Percentiles rank a stretch among this genome's conserved stretches.
Conservation (phyloP, 2,797 vertebrate species). For the Alectoris magna region DNA sequence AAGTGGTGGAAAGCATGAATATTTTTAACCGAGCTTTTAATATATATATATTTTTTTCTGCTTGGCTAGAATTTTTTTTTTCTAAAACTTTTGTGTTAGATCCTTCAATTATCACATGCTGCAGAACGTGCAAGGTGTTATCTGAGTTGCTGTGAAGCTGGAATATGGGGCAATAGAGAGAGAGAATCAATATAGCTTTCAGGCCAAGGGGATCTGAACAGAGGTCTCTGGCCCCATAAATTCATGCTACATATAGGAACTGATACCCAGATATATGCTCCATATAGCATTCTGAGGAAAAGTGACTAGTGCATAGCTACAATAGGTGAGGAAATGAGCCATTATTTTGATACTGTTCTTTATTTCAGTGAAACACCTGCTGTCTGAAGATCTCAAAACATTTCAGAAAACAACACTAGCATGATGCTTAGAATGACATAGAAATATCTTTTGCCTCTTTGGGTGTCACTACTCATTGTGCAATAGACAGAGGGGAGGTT, state of each 20-base stretch:
- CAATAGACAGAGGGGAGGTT: not conserved
- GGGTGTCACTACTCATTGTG: not conserved
- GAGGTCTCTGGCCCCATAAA: not conserved
- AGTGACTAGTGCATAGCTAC: not conserved
- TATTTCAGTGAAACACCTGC: not conserved
- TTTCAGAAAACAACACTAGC: not conserved
- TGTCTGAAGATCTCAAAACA: not conserved
- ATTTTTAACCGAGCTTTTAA: not conserved
- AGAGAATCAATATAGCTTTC: not conserved
- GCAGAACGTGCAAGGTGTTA: not conserved
- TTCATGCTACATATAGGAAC: not conserved
- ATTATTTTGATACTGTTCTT: not conserved
- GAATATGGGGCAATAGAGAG: not conserved
- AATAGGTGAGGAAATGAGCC: not conserved
- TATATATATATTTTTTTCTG: not conserved
- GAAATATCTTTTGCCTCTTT: not conserved
- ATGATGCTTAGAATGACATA: not conserved
- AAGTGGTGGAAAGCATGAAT: not conserved
- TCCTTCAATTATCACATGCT: not conserved
- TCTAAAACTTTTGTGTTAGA: not conserved
- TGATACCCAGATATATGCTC: rapidly evolving
- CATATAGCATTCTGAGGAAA: not conserved
- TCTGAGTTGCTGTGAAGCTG: not conserved
- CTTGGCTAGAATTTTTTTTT: not conserved
- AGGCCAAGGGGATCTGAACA: not conserved